phyloP scores from a whole-genome alignment of 2,797 vertebrate species.

The Malurus splendens region DNA sequence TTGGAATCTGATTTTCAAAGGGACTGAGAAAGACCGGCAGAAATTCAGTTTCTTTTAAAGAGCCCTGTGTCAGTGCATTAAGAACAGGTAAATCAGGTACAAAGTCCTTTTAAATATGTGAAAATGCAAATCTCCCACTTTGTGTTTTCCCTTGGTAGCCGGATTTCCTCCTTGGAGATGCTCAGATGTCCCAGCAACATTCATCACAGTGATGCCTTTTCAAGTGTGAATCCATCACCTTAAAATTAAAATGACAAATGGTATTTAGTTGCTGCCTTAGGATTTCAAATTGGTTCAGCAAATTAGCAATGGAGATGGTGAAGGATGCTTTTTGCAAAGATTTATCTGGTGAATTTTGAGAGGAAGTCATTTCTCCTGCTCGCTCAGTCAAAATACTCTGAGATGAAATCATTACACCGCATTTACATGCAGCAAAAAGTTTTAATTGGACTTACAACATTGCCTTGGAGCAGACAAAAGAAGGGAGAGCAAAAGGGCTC shows the following conservation, averaged over 20 bases:
- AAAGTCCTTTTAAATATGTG: neutral
- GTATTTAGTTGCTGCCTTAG: neutral
- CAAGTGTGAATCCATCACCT: neutral
- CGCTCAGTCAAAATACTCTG: neutral
- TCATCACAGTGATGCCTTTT: neutral
- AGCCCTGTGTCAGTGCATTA: neutral
- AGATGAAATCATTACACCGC: neutral
- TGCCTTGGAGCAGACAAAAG: neutral
- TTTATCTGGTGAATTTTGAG: neutral
- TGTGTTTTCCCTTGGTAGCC: neutral
- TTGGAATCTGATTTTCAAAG: neutral
- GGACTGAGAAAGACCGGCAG: neutral
- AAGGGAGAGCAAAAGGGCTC: neutral
- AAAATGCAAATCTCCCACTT: neutral
- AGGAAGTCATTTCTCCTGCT: neutral
- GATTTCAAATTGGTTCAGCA: neutral
- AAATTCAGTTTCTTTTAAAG: neutral
- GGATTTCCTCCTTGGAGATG: neutral
- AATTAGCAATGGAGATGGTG: neutral
- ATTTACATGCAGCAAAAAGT: neutral
- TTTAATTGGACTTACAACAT: neutral
- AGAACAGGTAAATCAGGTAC: neutral
- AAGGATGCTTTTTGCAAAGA: neutral
- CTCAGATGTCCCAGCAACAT: neutral
- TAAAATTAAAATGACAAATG: neutral